phyloP scores from a whole-genome alignment of 64 coral and sea anemone species.

The Porites australiensis region DNA sequence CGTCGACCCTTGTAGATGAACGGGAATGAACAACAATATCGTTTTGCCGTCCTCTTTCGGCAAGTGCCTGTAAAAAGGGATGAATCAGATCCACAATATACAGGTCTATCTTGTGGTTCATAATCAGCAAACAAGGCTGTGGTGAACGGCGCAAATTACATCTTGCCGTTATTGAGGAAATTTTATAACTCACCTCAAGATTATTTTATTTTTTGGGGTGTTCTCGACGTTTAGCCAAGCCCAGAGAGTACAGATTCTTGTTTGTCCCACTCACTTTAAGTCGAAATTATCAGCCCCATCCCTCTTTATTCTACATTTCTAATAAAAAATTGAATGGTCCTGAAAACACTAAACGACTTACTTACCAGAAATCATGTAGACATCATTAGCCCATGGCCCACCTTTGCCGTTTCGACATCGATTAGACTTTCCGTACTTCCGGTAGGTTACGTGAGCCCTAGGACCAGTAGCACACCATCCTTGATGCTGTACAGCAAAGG shows the following conservation, averaged over 20 bases:
- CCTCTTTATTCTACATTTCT: background rate
- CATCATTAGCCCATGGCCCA: slow-evolving; percentile 78
- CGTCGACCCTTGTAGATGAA: slow-evolving; percentile 49
- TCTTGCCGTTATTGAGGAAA: no score
- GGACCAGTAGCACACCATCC: slow-evolving; percentile 70
- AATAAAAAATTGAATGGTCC: background rate
- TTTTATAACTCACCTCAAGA: no score
- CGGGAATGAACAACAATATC: slow-evolving; percentile 62
- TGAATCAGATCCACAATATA: background rate
- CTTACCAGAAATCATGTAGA: slow-evolving; percentile 72
- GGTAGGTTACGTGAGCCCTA: slow-evolving; percentile 60
- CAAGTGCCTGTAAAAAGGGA: slow-evolving; percentile 5
- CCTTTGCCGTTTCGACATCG: slow-evolving; percentile 69
- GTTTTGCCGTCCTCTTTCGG: slow-evolving; percentile 35
- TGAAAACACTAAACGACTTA: background rate
- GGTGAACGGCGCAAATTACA: no score
- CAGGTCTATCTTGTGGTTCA: background rate
- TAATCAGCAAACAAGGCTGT: no score
- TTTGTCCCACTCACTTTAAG: no score
- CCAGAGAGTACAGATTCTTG: no score
- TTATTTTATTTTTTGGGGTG: no score
- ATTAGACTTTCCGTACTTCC: slow-evolving; percentile 56
- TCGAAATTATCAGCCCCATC: no score
- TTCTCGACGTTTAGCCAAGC: no score
- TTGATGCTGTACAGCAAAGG: slow-evolving; percentile 70